phyloP scores from a whole-genome alignment of 2,888 invertebrate species.

The Meghimatium bilineatum region DNA sequence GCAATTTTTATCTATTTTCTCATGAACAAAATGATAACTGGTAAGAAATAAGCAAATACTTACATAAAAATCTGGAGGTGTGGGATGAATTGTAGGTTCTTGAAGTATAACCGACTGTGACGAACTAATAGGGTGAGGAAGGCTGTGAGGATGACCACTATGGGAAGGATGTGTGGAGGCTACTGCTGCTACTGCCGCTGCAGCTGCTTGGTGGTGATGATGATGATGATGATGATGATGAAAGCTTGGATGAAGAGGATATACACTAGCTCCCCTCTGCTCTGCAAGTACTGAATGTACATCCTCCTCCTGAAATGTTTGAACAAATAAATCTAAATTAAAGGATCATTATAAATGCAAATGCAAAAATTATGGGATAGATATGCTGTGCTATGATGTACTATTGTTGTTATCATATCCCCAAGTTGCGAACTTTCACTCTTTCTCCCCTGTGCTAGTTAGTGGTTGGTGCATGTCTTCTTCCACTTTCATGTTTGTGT shows the following conservation, averaged over 20 bases:
- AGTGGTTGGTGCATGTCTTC: too few relatives aligned
- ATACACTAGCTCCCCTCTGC: conserved; percentile 59
- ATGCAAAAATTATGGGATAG: too few relatives aligned
- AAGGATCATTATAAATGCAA: too few relatives aligned
- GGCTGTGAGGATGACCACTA: conserved; percentile 43
- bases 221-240: conserved; percentile 47
- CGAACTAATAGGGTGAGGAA: conserved; percentile 64
- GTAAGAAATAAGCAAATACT: conserved; percentile 49
- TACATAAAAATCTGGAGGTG: conserved; percentile 75
- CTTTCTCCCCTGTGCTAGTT: too few relatives aligned
- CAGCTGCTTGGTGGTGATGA: conserved; percentile 46
- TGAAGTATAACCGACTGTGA: conserved; percentile 75
- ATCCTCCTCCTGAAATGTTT: conserved; percentile 64
- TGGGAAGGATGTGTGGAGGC: conserved; percentile 48
- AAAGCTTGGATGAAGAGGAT: conserved; percentile 51
- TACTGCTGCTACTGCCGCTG: conserved; percentile 40
- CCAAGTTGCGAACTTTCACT: too few relatives aligned
- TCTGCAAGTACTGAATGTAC: conserved; percentile 64
- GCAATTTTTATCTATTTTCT: too few relatives aligned
- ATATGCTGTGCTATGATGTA: too few relatives aligned
- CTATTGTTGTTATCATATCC: too few relatives aligned
- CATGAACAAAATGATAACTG: not conserved
- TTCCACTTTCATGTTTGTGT: too few relatives aligned
- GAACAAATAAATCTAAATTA: not conserved
- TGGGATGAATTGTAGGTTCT: conserved; percentile 73